Evolutionary conservation across 2,888 invertebrate genomes (phyloP), one percentile per base, ranked within the genome.

Genomic region (Auanema freiburgensis): DNA sequence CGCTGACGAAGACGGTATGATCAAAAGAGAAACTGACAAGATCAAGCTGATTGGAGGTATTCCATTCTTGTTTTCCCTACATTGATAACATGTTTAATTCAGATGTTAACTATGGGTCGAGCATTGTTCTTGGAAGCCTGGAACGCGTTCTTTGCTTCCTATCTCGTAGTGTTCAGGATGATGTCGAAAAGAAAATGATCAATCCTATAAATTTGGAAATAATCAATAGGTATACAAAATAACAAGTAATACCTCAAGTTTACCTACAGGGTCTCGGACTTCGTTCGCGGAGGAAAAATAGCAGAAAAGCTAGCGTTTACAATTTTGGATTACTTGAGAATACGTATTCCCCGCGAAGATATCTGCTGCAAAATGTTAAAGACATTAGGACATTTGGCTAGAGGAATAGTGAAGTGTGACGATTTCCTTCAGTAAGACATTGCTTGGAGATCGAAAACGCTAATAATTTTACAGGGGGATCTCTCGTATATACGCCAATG

Each of bases 141-240:
- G 56, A 52, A 8, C 64, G 52, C n/a, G 51, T 79, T 3, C 70
- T 79, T 23, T 61, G 66, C n/a, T 78, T 71, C 63, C 63, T 79
- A 14, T 53, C 71, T 10, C 52, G 57, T 11, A 55, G 64, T 41
- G 57, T 74, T 10, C 72, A 74, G 21, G 59, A 54, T 16, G 70
- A 72, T 57, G 61, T 65, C 14, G 60, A 63, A 11, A 44, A 53
- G 10, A 60, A 57, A 18, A 66, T 65, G 54, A 59, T 46, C 42
- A 58, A 42, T 56, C 23, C 23, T 3, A 61, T 52, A 6, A 65
- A 76, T 63, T 54, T 76, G 23, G 61, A 67, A 14, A 50, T 76
- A 11, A 44, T 76, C 16, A 71, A 72, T 57, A 60, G 49, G 76
- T 73, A 21, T 44, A 43, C 24, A 53, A 6, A 24, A 10, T 21